Percentiles rank a stretch among this genome's conserved stretches.
These are phyloP conservation scores for Lagopus muta DNA, from an alignment of 2,113 vertebrate genomes.

Conservation along the genomic window DNA sequence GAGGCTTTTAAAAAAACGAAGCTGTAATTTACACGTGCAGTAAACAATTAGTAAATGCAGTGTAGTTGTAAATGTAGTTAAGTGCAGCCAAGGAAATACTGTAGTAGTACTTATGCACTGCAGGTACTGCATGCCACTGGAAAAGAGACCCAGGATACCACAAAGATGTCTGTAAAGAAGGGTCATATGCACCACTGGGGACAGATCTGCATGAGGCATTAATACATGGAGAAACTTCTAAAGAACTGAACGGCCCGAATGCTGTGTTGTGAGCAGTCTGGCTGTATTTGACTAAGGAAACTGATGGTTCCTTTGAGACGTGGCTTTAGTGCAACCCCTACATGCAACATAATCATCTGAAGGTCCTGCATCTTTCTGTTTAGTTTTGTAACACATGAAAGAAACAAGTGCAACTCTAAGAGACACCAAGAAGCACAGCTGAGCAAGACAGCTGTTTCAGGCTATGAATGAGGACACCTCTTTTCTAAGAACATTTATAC, in stretches of 20 bases:
- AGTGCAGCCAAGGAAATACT: background rate
- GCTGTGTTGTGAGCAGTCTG: background rate
- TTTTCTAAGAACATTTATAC: background rate
- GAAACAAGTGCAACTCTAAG: background rate
- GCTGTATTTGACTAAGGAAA: background rate
- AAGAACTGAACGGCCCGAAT: background rate
- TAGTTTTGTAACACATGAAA: background rate
- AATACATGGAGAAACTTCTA: background rate
- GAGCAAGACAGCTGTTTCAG: background rate
- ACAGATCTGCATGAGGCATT: background rate
- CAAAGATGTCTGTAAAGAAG: background rate
- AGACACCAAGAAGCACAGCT: fast-evolving
- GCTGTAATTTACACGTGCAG: background rate
- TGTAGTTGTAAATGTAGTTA: background rate
- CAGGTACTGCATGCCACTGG: background rate
- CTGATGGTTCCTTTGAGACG: background rate
- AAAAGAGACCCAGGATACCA: background rate
- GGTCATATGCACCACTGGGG: background rate
- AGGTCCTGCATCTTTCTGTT: background rate
- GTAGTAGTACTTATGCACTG: background rate
- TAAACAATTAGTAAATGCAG: background rate
- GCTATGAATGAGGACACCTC: background rate
- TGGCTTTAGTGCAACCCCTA: fast-evolving
- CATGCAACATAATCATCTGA: background rate
- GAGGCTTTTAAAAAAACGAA: background rate